phyloP scores from a whole-genome alignment of 1,140 invertebrate species.

The Probaryconus sp. region DNA sequence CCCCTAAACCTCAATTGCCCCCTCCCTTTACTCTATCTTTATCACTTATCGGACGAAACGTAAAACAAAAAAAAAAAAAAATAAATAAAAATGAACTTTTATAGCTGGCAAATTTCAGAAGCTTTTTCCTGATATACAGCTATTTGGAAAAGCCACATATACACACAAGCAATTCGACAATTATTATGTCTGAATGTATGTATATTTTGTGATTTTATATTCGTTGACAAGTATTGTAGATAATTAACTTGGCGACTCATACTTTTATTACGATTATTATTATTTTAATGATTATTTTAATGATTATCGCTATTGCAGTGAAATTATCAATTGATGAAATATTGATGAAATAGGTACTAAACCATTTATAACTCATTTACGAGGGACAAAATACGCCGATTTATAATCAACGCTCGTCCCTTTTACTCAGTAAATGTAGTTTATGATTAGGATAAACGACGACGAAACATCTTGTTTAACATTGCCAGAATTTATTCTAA shows the following conservation, averaged over 20 bases:
- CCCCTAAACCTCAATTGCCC: too few species aligned
- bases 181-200: slow-evolving; percentile 65
- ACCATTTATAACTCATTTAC: slow-evolving; percentile 68
- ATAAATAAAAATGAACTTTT: slow-evolving; percentile 1
- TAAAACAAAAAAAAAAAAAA: slow-evolving; percentile 5
- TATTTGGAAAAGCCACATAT: neutral
- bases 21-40: neutral
- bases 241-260: slow-evolving; percentile 76
- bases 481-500: slow-evolving; percentile 60
- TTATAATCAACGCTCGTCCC: neutral
- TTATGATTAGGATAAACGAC: slow-evolving; percentile 44
- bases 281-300: slow-evolving; percentile 51
- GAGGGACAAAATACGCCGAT: slow-evolving; percentile 11
- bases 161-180: slow-evolving; percentile 31
- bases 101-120: too few species aligned
- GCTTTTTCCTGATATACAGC: neutral
- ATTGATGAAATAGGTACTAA: slow-evolving; percentile 74
- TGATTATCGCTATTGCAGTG: slow-evolving; percentile 9
- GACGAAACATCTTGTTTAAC: slow-evolving; percentile 55
- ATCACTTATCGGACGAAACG: slow-evolving; percentile 5
- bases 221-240: slow-evolving; percentile 77
- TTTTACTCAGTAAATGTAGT: slow-evolving; percentile 48
- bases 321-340: slow-evolving; percentile 54
- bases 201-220: slow-evolving; percentile 79
- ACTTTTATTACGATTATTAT: slow-evolving; percentile 70